phyloP scores from a whole-genome alignment of 1,140 invertebrate genomes.

The Cydia pomonella region DNA sequence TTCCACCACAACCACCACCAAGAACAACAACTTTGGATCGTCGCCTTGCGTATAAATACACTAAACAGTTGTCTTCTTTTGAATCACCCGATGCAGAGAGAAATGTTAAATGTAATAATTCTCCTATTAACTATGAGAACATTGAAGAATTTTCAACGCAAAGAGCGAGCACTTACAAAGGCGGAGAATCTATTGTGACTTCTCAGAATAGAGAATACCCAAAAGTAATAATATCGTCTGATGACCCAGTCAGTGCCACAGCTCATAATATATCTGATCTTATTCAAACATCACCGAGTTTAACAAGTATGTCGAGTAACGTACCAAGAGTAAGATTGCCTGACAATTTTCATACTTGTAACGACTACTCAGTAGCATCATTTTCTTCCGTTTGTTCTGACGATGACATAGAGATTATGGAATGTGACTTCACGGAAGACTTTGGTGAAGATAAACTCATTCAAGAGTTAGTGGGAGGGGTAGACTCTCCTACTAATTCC shows the following conservation, averaged over 20 bases:
- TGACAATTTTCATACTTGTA: conserved; percentile 68
- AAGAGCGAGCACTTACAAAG: conserved; percentile 41
- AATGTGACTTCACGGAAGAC: conserved; percentile 62
- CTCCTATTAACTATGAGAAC: conserved; percentile 65
- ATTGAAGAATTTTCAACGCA: conserved; percentile 57
- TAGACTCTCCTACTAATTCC: conserved; percentile 69
- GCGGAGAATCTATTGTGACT: conserved; percentile 34
- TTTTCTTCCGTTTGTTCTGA: conserved; percentile 71
- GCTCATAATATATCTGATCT: conserved; percentile 70
- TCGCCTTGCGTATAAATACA: conserved; percentile 67
- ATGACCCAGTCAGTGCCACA: conserved; percentile 44
- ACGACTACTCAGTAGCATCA: conserved; percentile 63
- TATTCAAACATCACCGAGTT: conserved; percentile 62
- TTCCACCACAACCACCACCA: conserved; percentile 84
- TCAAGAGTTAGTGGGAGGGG: conserved; percentile 69
- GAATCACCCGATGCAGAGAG: conserved; percentile 51
- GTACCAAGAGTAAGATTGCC: conserved; percentile 64
- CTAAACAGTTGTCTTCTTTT: conserved; percentile 68
- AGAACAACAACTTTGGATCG: conserved; percentile 83
- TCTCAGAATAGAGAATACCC: conserved; percentile 58
- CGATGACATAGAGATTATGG: conserved; percentile 66
- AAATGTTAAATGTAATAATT: conserved; percentile 43
- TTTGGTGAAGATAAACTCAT: conserved; percentile 66
- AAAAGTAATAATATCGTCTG: conserved; percentile 70
- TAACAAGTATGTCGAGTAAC: conserved; percentile 57